Evolutionary conservation across 2,113 vertebrate genomes (phyloP).

Genomic region (Pelusios castaneus): DNA sequence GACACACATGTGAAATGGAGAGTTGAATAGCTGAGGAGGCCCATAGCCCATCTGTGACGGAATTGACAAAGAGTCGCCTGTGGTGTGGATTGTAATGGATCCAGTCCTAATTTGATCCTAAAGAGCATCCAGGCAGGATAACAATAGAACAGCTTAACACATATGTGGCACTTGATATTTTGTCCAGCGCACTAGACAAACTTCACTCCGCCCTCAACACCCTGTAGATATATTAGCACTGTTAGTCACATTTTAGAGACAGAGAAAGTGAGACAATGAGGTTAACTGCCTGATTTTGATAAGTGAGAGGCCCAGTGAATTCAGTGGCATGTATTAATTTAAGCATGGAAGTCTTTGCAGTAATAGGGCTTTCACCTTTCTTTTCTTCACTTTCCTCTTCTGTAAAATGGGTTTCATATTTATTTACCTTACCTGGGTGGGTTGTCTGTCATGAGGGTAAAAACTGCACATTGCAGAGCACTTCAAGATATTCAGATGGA

Average conservation of each 20-base stretch:
- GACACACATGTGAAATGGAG: constrained; percentile 29
- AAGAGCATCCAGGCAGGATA: background rate
- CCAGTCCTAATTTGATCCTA: background rate
- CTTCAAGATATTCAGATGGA: background rate
- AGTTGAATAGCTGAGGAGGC: constrained; percentile 33
- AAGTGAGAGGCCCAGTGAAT: background rate
- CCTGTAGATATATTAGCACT: background rate
- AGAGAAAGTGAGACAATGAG: background rate
- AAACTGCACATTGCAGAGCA: background rate
- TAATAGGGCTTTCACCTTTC: background rate
- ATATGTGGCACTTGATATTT: background rate
- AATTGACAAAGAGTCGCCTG: background rate
- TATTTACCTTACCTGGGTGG: background rate
- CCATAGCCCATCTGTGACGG: background rate
- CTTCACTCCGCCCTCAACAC: background rate
- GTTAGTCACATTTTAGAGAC: background rate
- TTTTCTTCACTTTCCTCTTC: background rate
- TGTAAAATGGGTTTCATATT: background rate
- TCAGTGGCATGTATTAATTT: background rate
- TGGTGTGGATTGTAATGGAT: fast-evolving
- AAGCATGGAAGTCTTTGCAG: background rate
- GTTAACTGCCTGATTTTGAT: background rate
- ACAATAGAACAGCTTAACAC: background rate
- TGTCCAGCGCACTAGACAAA: background rate
- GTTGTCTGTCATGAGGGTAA: background rate